Base-by-base conservation (phyloP, 2,113 vertebrate species). In the Dunckerocampus dactyliophorus region DNA sequence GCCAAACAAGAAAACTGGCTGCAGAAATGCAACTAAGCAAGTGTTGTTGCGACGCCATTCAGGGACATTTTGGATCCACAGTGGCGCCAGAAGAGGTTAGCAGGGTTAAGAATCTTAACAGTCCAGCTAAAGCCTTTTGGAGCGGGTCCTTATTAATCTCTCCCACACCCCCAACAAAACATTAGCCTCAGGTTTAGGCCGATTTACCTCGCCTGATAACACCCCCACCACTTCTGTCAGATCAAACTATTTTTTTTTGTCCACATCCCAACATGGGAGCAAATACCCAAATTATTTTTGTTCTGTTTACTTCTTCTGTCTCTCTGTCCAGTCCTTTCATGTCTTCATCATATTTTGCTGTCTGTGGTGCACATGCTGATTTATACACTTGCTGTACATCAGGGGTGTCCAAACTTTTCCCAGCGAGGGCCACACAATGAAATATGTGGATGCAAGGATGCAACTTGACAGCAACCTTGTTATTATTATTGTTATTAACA, bases 101-200 rank as follows among this genome's bases (percentile, higher is more conserved):
- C 88, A 87, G 89, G 92, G 93, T 94, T 94, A 94, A 95, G 93
- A 93, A 91, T 92, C 93, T 95, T 94, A 95, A 89, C 90, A 77
- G 63, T 71, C 75, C 88, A 79, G 81, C 91, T 93, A 93, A 95
- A 94, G 90, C 93, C 90, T 90, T 86, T 87, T 89, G 88, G 89
- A 93, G 89, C 88, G 77, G 90, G 92, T 93, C 91, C 92, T 92
- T 93, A 94, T 93, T 96, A 94, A 95, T 95, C 93, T 94, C 87
- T 92, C 92, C 91, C 91, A 90, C 91, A 92, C 91, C 89, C 86
- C 91, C 89, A 88, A 82, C 88, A 91, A 94, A 91, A 93, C 90
- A 93, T 93, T 92, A 93, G 92, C 89, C 87, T 83, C 90, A 92
- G 92, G 91, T 94, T 93, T 92, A 93, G 91, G 88, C 88, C 89